Conservation (phyloP, 2,113 vertebrate species). For the Epinephelus moara region DNA sequence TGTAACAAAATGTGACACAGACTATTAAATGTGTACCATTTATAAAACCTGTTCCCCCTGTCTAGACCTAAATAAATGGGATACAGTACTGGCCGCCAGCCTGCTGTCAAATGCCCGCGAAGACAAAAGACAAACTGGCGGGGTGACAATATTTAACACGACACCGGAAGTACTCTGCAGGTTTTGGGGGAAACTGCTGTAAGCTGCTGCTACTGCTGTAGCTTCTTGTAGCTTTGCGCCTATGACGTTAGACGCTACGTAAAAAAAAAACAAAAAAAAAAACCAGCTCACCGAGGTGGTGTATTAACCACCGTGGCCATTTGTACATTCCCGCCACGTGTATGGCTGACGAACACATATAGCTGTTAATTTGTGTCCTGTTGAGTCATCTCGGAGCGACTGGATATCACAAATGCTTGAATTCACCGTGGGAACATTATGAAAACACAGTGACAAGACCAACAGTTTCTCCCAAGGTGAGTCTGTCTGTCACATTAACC, state of each 20-base stretch:
- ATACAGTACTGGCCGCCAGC: neutral
- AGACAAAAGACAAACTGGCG: neutral
- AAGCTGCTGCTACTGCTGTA: no score
- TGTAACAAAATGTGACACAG: no score
- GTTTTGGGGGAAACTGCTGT: no score
- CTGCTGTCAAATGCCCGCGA: neutral
- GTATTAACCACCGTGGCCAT: neutral
- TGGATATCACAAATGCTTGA: neutral
- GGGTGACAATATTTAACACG: neutral
- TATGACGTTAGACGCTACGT: neutral
- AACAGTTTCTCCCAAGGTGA: constrained; percentile 40
- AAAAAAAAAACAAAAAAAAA: neutral
- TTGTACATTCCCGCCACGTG: constrained; percentile 31
- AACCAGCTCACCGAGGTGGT: neutral
- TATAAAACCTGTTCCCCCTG: no score
- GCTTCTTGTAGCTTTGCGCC: neutral
- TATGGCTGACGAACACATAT: neutral
- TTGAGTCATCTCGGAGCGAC: neutral
- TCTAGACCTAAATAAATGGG: neutral
- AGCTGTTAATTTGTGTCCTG: accelerated
- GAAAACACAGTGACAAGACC: constrained; percentile 10
- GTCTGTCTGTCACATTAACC: constrained; percentile 27
- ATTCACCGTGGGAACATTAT: neutral
- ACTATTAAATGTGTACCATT: no score
- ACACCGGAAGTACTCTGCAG: neutral